phyloP scores from a whole-genome alignment of 2,888 invertebrate genomes.

The Apotomis betuletana region DNA sequence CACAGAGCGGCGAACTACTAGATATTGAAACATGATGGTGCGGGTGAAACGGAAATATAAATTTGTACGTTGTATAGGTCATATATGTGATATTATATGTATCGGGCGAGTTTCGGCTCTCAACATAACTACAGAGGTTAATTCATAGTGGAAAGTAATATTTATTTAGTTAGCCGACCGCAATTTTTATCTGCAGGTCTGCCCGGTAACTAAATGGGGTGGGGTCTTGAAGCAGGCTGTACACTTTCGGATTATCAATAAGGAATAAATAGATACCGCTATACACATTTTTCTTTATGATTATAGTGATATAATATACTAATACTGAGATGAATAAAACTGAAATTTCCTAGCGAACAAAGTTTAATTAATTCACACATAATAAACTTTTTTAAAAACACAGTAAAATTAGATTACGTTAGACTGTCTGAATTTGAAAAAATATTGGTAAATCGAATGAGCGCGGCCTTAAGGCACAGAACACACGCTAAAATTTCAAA shows the following conservation, averaged over 20 bases:
- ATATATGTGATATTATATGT: slow-evolving; percentile 31
- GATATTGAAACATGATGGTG: not conserved
- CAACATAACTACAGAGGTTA: slow-evolving; percentile 15
- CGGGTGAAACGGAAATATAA: slow-evolving; percentile 15
- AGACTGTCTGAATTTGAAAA: no score
- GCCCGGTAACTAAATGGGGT: not conserved
- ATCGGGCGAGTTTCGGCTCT: slow-evolving; percentile 40
- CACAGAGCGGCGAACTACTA: slow-evolving; percentile 16
- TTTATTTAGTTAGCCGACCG: slow-evolving; percentile 30
- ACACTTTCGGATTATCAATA: not conserved
- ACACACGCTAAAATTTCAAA: no score
- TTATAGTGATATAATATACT: not conserved
- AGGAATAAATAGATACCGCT: not conserved
- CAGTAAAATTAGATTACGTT: no score
- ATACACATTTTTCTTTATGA: not conserved
- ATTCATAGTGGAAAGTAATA: slow-evolving; percentile 27
- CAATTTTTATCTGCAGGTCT: slow-evolving; percentile 10
- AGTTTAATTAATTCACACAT: no score
- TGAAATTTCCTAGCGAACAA: no score
- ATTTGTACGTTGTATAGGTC: slow-evolving; percentile 21
- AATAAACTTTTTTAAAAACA: no score
- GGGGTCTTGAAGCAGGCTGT: not conserved
- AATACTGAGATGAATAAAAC: no score
- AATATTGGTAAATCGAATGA: no score
- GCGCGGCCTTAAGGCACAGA: no score